Base-by-base conservation (phyloP, 2,113 vertebrate species). In the Eptatretus burgeri region DNA sequence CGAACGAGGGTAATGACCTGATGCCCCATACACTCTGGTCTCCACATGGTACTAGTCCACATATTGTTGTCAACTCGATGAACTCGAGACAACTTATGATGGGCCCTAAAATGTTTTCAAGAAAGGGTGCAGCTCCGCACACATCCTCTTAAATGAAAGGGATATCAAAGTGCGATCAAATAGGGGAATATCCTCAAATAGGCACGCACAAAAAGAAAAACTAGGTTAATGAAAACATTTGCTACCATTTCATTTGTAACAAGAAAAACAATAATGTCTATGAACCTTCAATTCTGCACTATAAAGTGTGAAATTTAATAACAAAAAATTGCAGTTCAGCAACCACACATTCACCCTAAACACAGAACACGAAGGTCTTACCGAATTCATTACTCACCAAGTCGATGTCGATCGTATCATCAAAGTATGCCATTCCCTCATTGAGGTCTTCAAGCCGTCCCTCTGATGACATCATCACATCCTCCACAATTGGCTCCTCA, bases 381-480 rank as follows among this genome's bases (percentile, higher is more conserved):
- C 51, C 13, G 18, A 17, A 13, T 49, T 52, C 49, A 65, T 14
- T 50, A 71, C 80, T 81, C 78, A 98, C 91, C 84, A 98, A 76
- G 73, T 98, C 91, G 74, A 98, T 98, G 74, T 95, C 91, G 86
- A 98, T 94, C 72, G 91, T 98, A 71, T 98, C 91, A 60, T 60
- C 56, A 11, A 60, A 60, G 62, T 95, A 98, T 75, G 93, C 91
- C 86, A 98, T 98, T 76, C 87, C 89, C 75, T 98, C 91, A 49
- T 98, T 98, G 68, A 98, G 84, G 75, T 98, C 91, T 68, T 98
- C 91, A 74, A 98, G 85, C 65, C 91, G 79, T 63, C 89, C 87
- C 76, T 98, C 91, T 50, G 91, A 98, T 64, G 91, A 98, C 91
- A 98, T 98, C 91, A 98, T 98, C 69, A 98, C 91, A 64, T 98